Base-by-base conservation (phyloP, 2,113 vertebrate species). In the Cygnus atratus region DNA sequence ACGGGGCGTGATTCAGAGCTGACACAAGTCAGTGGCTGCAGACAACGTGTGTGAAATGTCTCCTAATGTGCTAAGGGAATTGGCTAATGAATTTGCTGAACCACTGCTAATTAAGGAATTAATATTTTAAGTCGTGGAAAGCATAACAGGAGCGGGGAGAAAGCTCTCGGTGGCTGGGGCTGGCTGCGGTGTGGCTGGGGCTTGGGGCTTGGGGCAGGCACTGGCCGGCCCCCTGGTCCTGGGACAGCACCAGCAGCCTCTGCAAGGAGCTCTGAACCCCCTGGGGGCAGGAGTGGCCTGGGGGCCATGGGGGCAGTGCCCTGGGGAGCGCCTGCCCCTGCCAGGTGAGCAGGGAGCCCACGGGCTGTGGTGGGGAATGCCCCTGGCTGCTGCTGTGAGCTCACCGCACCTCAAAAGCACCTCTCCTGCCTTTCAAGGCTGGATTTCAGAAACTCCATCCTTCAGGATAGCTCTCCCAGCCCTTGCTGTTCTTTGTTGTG, bases 251-350 rank as follows among this genome's bases (percentile, higher is more conserved):
- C 18, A 22, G 63, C 28, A 31, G n/a, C 20, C 6, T 3, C 2
- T 24, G 44, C n/a, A 19, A 22, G 39, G 35, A 21, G 33, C n/a
- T 17, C 5, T 0, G 0, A 50, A 26, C 25, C 2, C 0, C 6
- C 39, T 4, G 22, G 62, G 31, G 43, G 48, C 0, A 7, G 37
- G 37, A 59, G 31, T 52, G 44, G 52, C 10, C 22, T 13, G 5
- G 26, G 55, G 25, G 61, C 43, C 9, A 31, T 22, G 58, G 44
- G 44, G 44, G 17, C 44, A 16, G 16, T 17, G 61, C 43, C 9
- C 39, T 41, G 58, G 44, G 44, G 44, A 44, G 15, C 17, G 16
- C 44, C 44, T 44, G 44, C 6, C 44, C 44, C 44, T 18, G 17
- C 15, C 15, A 17, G 44, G 44, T 44, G 44, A 44, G 44, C 16